Percentiles rank a stretch among this genome's conserved stretches.
Evolutionary conservation across 2,797 vertebrate species (phyloP).

Genomic region (Pseudotriccus pelzelni): DNA sequence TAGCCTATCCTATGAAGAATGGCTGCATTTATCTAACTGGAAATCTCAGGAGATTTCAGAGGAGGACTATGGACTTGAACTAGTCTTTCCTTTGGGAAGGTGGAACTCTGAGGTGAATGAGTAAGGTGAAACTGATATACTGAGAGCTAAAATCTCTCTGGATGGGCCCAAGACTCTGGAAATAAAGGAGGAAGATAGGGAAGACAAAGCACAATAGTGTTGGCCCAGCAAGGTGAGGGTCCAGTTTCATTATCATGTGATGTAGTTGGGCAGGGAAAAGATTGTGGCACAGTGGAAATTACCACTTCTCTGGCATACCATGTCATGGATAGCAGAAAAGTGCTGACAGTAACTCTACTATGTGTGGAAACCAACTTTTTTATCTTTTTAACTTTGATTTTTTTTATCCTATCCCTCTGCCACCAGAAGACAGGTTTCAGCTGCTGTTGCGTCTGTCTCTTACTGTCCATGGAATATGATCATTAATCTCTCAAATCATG

Average conservation of each 20-base stretch:
- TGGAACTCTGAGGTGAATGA: background rate
- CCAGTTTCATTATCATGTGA: background rate
- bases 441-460: background rate
- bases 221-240: background rate
- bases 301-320: background rate
- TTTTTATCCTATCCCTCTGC: background rate
- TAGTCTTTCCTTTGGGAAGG: background rate
- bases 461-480: background rate
- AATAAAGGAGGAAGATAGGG: background rate
- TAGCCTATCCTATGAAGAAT: background rate
- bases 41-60: background rate
- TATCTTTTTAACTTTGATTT: background rate
- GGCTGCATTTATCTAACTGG: background rate
- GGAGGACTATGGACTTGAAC: background rate
- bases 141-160: background rate
- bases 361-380: background rate
- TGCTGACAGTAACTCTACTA: background rate
- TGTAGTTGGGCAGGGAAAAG: background rate
- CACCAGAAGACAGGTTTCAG: background rate
- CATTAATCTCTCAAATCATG: background rate
- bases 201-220: background rate
- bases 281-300: background rate
- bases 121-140: background rate
- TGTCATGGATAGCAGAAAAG: background rate
- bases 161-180: background rate